Percentiles rank a stretch among this genome's conserved stretches.
Evolutionary conservation across 2,797 vertebrate genomes (phyloP).

Genomic region (Gorsachius magnificus): DNA sequence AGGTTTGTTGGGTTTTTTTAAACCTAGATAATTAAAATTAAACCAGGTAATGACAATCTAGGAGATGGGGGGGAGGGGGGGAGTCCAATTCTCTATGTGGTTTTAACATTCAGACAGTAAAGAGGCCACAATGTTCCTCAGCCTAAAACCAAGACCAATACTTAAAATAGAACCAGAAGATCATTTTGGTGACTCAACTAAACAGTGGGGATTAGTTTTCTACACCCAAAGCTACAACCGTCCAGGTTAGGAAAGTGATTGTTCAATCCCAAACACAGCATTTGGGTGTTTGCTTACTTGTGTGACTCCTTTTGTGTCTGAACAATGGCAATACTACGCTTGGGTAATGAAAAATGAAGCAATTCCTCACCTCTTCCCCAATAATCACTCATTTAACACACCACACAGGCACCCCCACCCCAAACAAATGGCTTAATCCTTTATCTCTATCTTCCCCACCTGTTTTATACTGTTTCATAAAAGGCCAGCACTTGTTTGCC

Average conservation of each 20-base stretch:
- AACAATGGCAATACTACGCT: not conserved
- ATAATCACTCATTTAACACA: not conserved
- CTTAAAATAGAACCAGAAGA: not conserved
- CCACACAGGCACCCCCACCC: too few relatives aligned
- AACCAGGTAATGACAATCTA: slow-evolving; percentile 41
- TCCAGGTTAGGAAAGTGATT: not conserved
- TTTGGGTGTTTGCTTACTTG: not conserved
- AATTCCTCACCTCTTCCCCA: not conserved
- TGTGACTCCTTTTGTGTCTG: not conserved
- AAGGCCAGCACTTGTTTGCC: not conserved
- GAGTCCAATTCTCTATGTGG: not conserved
- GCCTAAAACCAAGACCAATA: not conserved
- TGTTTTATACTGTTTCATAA: not conserved
- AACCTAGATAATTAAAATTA: slow-evolving; percentile 67
- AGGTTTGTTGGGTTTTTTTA: not conserved
- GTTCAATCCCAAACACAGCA: not conserved
- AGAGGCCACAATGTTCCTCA: not conserved
- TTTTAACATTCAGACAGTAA: not conserved
- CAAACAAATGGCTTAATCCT: not conserved
- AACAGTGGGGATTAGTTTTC: not conserved
- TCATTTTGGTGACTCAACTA: not conserved
- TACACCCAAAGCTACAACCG: not conserved
- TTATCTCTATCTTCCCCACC: not conserved
- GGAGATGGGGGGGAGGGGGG: not conserved
- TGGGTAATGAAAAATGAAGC: not conserved